phyloP scores from a whole-genome alignment of 1,140 invertebrate genomes.

The Eubasilissa regina region DNA sequence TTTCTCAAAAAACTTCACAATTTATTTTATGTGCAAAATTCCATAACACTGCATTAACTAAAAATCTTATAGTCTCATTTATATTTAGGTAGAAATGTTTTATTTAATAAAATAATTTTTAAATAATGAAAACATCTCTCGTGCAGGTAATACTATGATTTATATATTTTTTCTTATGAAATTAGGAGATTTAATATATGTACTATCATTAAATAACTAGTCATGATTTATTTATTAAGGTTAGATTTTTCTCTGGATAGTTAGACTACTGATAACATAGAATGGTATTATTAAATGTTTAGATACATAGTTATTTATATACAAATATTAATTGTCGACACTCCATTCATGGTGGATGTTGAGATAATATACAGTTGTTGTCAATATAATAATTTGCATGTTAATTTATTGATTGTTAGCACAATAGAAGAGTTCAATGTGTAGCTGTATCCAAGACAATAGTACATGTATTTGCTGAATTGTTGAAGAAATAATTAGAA shows the following conservation, averaged over 20 bases:
- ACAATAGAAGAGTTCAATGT: conserved; percentile 23
- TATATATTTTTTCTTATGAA: conserved; percentile 17
- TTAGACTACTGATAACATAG: conserved; percentile 31
- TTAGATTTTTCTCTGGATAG: conserved; percentile 36
- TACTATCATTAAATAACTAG: conserved; percentile 35
- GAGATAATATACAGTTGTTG: not conserved
- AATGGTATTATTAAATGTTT: conserved; percentile 42
- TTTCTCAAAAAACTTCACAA: too few relatives aligned
- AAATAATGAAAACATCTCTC: too few relatives aligned
- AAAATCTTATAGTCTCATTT: too few relatives aligned
- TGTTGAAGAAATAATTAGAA: too few relatives aligned
- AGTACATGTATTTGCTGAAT: not conserved
- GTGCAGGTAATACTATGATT: not conserved
- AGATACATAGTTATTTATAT: conserved; percentile 30
- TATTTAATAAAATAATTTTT: too few relatives aligned
- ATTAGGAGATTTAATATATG: conserved; percentile 1
- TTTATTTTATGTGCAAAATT: too few relatives aligned
- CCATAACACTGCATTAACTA: too few relatives aligned
- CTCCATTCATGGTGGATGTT: not conserved
- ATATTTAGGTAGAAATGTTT: too few relatives aligned
- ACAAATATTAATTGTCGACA: not conserved
- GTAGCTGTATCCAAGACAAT: conserved; percentile 2
- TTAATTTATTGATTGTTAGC: conserved; percentile 17
- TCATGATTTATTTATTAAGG: conserved; percentile 42
- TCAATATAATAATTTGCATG: conserved; percentile 15